Conservation (phyloP, 2,113 vertebrate species). For the Lagenorhynchus albirostris region DNA sequence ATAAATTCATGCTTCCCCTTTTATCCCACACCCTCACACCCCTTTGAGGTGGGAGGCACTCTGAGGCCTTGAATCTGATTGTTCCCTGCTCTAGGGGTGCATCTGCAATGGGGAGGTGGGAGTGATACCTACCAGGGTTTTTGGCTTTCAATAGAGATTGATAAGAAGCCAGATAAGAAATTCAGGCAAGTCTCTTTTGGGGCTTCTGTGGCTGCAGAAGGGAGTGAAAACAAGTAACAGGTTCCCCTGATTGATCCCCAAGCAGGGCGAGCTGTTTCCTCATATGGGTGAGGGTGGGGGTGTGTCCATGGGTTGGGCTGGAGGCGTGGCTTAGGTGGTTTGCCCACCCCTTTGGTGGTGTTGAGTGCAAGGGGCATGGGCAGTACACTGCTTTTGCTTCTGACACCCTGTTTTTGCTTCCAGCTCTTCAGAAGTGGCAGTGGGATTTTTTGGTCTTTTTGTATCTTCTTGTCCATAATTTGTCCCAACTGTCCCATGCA, state of each 20-base stretch:
- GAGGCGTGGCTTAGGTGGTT: not conserved
- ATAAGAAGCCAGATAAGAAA: not conserved
- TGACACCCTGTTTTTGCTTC: not conserved
- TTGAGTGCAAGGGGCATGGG: not conserved
- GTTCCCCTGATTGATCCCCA: not conserved
- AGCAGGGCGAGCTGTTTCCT: not conserved
- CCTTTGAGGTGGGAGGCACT: not conserved
- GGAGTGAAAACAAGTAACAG: not conserved
- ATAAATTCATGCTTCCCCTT: not conserved
- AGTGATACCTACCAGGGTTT: not conserved
- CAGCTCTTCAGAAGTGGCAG: not conserved
- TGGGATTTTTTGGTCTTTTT: not conserved
- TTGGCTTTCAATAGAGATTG: not conserved
- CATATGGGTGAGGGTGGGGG: not conserved
- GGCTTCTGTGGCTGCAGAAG: not conserved
- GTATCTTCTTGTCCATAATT: not conserved
- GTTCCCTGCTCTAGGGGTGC: not conserved
- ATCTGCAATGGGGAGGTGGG: not conserved
- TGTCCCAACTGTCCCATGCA: not conserved
- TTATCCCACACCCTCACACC: too few relatives aligned
- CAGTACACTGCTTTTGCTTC: not conserved
- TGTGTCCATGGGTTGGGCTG: not conserved
- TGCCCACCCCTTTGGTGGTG: not conserved
- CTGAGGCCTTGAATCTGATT: not conserved
- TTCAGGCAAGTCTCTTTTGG: not conserved